These are phyloP conservation scores for Melinaea marsaeus DNA, from an alignment of 2,888 invertebrate genomes.

Conservation along the genomic window DNA sequence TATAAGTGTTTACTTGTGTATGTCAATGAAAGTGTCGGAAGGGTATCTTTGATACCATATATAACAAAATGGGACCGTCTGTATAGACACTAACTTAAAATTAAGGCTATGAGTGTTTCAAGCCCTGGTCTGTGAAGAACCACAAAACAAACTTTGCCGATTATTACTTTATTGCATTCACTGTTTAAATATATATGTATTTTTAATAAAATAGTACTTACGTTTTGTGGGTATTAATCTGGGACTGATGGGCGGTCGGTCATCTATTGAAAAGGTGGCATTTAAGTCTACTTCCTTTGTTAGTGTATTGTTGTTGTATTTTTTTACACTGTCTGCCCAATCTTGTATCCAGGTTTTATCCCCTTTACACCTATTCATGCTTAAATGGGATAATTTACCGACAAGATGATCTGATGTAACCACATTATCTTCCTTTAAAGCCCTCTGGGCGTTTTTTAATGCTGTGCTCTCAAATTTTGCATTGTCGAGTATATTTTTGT, in stretches of 20 bases:
- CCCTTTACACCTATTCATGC: constrained; percentile 70
- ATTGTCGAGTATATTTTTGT: constrained; percentile 46
- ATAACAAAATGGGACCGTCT: no score
- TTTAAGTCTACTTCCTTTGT: constrained; percentile 44
- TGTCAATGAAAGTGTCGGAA: no score
- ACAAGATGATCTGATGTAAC: constrained; percentile 61
- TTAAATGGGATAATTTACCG: constrained; percentile 66
- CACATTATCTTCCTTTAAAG: constrained; percentile 54
- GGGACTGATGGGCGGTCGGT: constrained; percentile 65
- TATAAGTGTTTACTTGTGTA: no score
- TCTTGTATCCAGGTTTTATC: constrained; percentile 80
- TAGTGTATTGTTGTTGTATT: constrained; percentile 64
- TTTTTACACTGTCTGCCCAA: constrained; percentile 80
- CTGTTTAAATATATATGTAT: constrained; percentile 7
- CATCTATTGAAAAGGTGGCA: constrained; percentile 47
- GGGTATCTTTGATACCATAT: no score
- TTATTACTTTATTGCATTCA: no score
- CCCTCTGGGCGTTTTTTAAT: constrained; percentile 61
- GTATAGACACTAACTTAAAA: no score
- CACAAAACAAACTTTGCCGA: no score
- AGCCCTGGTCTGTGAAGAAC: no score
- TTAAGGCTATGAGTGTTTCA: no score
- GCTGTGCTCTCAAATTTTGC: constrained; percentile 66
- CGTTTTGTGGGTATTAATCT: constrained; percentile 58
- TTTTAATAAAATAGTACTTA: constrained; percentile 46